Conservation (phyloP, 2,113 vertebrate genomes). For the Ameiurus melas region DNA sequence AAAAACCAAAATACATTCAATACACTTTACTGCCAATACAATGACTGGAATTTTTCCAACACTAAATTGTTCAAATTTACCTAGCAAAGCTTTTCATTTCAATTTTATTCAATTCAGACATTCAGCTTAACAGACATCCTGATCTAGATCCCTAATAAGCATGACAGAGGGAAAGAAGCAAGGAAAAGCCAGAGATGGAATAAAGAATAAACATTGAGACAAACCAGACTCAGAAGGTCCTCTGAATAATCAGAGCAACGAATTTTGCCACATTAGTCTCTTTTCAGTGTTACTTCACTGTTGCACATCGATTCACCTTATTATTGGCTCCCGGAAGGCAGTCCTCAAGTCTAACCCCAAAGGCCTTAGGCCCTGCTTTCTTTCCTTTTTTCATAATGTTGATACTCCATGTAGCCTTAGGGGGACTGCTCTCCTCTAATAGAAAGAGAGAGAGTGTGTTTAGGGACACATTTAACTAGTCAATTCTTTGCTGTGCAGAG, state of each 20-base stretch:
- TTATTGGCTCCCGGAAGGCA: slow-evolving; percentile 86
- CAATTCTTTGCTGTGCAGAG: neutral
- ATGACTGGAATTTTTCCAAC: neutral
- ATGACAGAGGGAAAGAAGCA: neutral
- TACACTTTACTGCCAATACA: neutral
- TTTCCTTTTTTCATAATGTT: slow-evolving; percentile 95
- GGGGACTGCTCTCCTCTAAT: slow-evolving; percentile 77
- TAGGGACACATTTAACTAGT: neutral
- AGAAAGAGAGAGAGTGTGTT: neutral
- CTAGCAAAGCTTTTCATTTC: neutral
- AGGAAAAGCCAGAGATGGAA: neutral
- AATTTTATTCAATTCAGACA: neutral
- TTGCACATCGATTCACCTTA: slow-evolving; percentile 74
- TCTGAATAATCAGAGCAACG: neutral
- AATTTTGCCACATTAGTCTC: neutral
- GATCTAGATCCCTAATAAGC: neutral
- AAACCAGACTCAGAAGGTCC: neutral
- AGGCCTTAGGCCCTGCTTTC: slow-evolving; percentile 80
- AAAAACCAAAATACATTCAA: neutral
- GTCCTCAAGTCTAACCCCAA: slow-evolving; percentile 91
- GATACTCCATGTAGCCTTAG: slow-evolving; percentile 88
- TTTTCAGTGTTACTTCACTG: neutral
- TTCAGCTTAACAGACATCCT: neutral
- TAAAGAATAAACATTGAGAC: neutral
- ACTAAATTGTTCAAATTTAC: neutral